Evolutionary conservation across 2,113 vertebrate species (phyloP), one percentile per base, ranked within the genome.

Genomic region (Anser cygnoides): DNA sequence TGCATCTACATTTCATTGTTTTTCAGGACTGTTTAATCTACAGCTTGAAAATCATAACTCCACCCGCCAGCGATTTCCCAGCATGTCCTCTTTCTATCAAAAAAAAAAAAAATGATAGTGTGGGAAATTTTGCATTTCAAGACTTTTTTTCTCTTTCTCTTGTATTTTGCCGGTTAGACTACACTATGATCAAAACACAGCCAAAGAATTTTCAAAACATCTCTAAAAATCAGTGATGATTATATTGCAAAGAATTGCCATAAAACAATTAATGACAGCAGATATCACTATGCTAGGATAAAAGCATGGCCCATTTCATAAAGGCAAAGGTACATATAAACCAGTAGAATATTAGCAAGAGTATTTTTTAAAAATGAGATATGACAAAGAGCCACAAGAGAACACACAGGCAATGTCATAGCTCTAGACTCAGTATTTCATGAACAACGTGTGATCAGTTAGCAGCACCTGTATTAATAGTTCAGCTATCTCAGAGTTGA

Each of bases 401-500:
- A 84, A 78, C 90, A 72, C 19, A 87, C 65, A 90, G 19, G 20
- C 20, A 71, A 84, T 77, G 23, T 35, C 6, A 4, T 62, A 72
- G 39, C 35, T 94, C 49, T 87, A 39, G 81, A 84, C 49, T 86
- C 81, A 62, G 63, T 92, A 62, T 87, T 94, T 93, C 88, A 90
- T 44, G 28, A 79, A 39, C 21, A 84, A 37, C 25, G 21, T 8
- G 11, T 57, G 79, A 93, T 81, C 66, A 75, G 23, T 65, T 92
- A 76, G 35, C 31, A 75, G 76, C 76, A 87, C 25, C 58, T 93
- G 73, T 73, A 83, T 67, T 90, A 90, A 74, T 31, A 88, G 23
- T 46, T 58, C 44, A 82, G 21, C 28, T 55, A 67, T 82, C 77
- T 86, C 58, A 73, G 52, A 90, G 29, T 0, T 90, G 86, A 94